Percentiles rank a stretch among this genome's conserved stretches.
Evolutionary conservation across 2,888 invertebrate genomes (phyloP).

Genomic region (Dasypolia templi): DNA sequence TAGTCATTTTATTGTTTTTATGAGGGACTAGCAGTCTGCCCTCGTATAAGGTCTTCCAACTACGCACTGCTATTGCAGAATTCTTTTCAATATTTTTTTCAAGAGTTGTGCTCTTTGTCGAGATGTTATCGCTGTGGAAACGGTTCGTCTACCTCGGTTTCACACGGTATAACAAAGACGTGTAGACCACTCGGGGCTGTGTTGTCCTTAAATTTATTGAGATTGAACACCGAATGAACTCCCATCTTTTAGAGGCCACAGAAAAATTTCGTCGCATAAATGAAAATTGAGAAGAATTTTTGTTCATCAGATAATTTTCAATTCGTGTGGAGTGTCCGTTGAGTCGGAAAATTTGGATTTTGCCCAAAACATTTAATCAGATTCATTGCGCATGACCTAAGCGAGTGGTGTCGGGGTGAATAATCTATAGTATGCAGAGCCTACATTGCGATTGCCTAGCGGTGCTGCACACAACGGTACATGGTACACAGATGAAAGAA

Average conservation of each 20-base stretch:
- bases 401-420: conserved; percentile 76
- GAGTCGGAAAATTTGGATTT: conserved; percentile 68
- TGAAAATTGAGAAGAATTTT: conserved; percentile 23
- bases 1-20: conserved; percentile 76
- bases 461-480: conserved; percentile 74
- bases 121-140: conserved; percentile 35
- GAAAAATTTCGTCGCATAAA: conserved; percentile 15
- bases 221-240: conserved; percentile 28
- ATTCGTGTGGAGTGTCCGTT: conserved; percentile 35
- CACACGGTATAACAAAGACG: conserved; percentile 42
- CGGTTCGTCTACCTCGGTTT: conserved; percentile 37
- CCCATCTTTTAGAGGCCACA: conserved; percentile 5
- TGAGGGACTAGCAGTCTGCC: conserved; percentile 71
- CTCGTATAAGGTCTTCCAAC: conserved; percentile 62
- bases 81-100: conserved; percentile 21
- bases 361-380: conserved; percentile 72
- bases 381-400: conserved; percentile 81
- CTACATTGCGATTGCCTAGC: conserved; percentile 67
- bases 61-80: conserved; percentile 39
- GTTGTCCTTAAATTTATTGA: conserved; percentile 54
- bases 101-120: conserved; percentile 13
- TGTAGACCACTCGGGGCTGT: conserved; percentile 16
- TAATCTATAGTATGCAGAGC: conserved; percentile 74
- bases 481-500: conserved; percentile 66
- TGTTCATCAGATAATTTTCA: conserved; percentile 39